Conservation (phyloP, 64 coral and sea anemone species). For the Acropora yongei region DNA sequence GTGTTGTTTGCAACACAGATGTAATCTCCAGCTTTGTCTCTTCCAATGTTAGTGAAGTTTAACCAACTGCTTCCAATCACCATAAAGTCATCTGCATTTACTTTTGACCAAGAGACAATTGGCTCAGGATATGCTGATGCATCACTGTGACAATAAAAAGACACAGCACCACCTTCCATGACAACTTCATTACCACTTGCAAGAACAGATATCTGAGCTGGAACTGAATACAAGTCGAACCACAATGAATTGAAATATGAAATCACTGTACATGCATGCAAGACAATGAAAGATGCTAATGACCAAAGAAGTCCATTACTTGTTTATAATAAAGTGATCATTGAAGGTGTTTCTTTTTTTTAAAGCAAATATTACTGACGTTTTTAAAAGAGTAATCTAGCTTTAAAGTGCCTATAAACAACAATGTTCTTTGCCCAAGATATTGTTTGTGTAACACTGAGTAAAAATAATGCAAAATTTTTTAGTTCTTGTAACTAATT, state of each 20-base stretch:
- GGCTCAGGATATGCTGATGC: neutral
- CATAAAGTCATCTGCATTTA: neutral
- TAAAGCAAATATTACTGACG: no score
- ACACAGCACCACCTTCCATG: neutral
- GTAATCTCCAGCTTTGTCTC: neutral
- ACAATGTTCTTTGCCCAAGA: no score
- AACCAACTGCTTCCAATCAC: neutral
- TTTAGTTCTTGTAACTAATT: no score
- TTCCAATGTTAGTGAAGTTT: neutral
- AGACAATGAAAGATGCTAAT: no score
- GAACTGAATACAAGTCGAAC: neutral
- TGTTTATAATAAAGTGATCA: no score
- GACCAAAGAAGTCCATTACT: no score
- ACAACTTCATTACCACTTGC: neutral
- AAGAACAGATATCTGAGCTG: neutral
- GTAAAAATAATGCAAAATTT: no score
- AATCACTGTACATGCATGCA: neutral
- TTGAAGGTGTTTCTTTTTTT: no score
- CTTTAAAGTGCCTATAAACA: no score
- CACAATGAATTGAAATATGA: neutral
- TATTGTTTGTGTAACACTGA: no score
- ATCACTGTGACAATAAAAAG: neutral
- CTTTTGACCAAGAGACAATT: neutral
- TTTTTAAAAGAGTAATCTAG: no score
- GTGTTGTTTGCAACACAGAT: neutral